Evolutionary conservation across 2,797 vertebrate genomes (phyloP), one percentile per base, ranked within the genome.

Genomic region (Manis crassicaudata): DNA sequence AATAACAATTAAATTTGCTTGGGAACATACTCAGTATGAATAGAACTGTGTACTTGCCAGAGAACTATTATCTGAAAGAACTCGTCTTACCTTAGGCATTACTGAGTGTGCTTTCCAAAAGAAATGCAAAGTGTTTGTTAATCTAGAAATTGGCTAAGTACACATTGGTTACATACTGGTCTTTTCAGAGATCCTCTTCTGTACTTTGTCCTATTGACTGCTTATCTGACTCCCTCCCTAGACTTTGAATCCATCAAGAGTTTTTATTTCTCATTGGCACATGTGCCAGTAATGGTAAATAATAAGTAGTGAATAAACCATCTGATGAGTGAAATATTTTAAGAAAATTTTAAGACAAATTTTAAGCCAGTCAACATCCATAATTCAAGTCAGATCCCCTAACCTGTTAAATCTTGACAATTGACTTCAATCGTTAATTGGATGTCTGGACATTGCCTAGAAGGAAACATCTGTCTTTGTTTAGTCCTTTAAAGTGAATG

Each of bases 1-100:
- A 88, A 58, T 84, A 88, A 91, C 60, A 50, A 73, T 70, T 62
- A 90, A 76, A 29, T 94, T 52, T 65, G 11, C n/a, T 67, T 92
- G 75, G 11, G 32, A 63, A 63, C 11, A 21, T 85, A 72, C 1
- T 65, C n/a, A 58, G 6, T 87, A 4, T 29, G 25, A 90, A 20
- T 16, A 46, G 46, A 95, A 32, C 6, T 50, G 32, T 90, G 52
- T 56, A 8, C 40, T 60, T 90, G 52, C 9, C 6, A 35, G 35
- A 27, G 6, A 91, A 9, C 7, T 88, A 65, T 50, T 90, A 77
- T 9, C 77, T 77, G 14, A 65, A 92, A 79, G 8, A 82, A 75
- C 46, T 2, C 37, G 50, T 73, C 6, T 37, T 84, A n/a, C 5
- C 13, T 63, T 93, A 67, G 9, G 10, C 21, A 82, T 73, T 62